Evolutionary conservation across 2,797 vertebrate genomes (phyloP).

Genomic region (Argya squamiceps): DNA sequence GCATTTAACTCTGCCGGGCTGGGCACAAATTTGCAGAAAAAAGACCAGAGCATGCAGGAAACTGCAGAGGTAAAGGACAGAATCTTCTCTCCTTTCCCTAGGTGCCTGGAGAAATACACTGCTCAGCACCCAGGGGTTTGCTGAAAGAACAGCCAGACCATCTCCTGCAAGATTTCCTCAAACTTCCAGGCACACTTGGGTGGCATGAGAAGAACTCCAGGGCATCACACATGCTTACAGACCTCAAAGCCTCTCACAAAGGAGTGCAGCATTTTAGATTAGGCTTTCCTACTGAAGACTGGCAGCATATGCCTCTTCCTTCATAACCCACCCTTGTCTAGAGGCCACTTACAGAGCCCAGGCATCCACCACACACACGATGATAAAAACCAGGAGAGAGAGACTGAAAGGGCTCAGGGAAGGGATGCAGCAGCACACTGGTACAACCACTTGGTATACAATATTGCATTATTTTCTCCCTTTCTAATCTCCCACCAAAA

Average conservation of each 20-base stretch:
- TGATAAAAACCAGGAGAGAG: neutral
- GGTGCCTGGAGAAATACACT: neutral
- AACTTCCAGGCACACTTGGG: neutral
- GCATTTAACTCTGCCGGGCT: conserved; percentile 55
- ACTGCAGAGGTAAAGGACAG: neutral
- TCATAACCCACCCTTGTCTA: rapidly evolving
- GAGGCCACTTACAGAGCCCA: neutral
- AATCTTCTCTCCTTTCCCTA: neutral
- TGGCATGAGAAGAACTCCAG: neutral
- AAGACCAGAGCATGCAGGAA: neutral
- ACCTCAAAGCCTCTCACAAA: neutral
- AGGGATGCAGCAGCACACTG: neutral
- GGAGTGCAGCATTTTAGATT: neutral
- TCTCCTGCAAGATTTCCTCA: neutral
- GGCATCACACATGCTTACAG: neutral
- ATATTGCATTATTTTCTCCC: neutral
- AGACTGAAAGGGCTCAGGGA: neutral
- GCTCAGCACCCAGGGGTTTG: neutral
- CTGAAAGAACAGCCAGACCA: neutral
- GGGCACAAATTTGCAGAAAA: conserved; percentile 42
- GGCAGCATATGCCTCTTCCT: neutral
- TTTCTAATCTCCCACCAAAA: neutral
- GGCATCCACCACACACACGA: neutral
- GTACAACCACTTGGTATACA: neutral
- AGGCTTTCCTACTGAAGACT: neutral